Percentiles rank a stretch among this genome's conserved stretches.
Evolutionary conservation across 2,797 vertebrate species (phyloP).

Genomic region (Hydrolagus colliei): DNA sequence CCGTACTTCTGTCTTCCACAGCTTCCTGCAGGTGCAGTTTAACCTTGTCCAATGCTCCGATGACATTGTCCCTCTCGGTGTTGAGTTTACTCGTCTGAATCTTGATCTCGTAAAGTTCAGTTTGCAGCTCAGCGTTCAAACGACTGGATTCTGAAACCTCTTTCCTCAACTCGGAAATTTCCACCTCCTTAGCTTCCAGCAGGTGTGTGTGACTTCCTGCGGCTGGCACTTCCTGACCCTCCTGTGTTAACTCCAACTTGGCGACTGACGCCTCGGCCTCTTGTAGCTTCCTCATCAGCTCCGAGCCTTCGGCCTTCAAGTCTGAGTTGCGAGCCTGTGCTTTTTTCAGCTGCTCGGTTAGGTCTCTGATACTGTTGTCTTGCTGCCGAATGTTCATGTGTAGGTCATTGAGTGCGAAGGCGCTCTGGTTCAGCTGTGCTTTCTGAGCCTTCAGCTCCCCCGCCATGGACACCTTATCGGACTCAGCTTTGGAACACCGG

Average conservation of each 20-base stretch:
- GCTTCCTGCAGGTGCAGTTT: slow-evolving; percentile 62
- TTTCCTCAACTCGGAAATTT: slow-evolving; percentile 60
- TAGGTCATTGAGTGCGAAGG: slow-evolving; percentile 70
- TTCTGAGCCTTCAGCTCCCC: slow-evolving; percentile 64
- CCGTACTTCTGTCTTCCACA: slow-evolving; percentile 53
- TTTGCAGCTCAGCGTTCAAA: slow-evolving; percentile 59
- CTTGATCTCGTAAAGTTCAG: slow-evolving; percentile 69
- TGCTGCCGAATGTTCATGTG: slow-evolving; percentile 72
- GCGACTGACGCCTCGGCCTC: slow-evolving; percentile 57
- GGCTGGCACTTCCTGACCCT: slow-evolving; percentile 41
- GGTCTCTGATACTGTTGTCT: slow-evolving; percentile 61
- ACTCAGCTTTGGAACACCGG: slow-evolving; percentile 48
- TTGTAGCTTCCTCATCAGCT: slow-evolving; percentile 60
- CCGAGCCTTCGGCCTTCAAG: slow-evolving; percentile 55
- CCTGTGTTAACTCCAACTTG: slow-evolving; percentile 47
- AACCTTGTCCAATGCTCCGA: slow-evolving; percentile 50
- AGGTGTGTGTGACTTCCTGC: slow-evolving; percentile 40
- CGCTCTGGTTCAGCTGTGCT: slow-evolving; percentile 69
- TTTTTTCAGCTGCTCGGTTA: slow-evolving; percentile 65
- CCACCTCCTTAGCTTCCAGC: slow-evolving; percentile 57
- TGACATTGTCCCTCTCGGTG: slow-evolving; percentile 41
- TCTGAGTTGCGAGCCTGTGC: slow-evolving; percentile 57
- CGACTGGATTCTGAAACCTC: slow-evolving; percentile 61
- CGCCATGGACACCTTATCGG: slow-evolving; percentile 55
- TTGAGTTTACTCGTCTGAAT: slow-evolving; percentile 68